These are phyloP conservation scores for Orientallactaga bullata DNA, from an alignment of 2,113 vertebrate species.

Conservation along the genomic window DNA sequence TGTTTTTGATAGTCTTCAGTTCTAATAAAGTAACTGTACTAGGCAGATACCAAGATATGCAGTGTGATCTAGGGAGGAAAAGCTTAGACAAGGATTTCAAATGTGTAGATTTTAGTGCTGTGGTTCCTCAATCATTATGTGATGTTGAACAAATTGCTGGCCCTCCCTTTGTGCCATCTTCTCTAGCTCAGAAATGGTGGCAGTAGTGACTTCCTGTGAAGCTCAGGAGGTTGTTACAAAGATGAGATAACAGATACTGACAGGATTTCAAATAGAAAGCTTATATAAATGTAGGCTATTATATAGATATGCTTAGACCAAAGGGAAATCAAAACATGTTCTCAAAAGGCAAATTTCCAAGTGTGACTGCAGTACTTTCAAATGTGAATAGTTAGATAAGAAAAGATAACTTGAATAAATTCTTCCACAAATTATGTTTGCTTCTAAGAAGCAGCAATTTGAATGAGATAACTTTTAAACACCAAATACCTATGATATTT, in stretches of 20 bases:
- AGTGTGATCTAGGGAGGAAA: background rate
- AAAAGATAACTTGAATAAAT: conserved; percentile 35
- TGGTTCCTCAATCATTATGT: background rate
- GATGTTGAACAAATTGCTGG: background rate
- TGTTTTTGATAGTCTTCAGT: background rate
- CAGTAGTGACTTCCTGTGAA: background rate
- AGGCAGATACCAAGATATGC: background rate
- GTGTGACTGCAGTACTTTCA: conserved; percentile 1
- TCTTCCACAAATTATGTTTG: background rate
- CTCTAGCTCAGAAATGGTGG: background rate
- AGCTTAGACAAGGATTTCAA: background rate
- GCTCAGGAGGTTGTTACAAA: background rate
- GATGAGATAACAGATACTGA: conserved; percentile 12
- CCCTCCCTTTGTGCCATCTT: background rate
- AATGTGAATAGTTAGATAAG: conserved; percentile 33
- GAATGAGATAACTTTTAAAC: conserved; percentile 18
- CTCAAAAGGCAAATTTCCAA: background rate
- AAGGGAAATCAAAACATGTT: conserved; percentile 33
- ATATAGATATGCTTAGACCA: conserved; percentile 16
- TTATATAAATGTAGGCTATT: conserved; percentile 4
- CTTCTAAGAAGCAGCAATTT: conserved; percentile 13
- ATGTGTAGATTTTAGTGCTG: background rate
- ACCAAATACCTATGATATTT: background rate
- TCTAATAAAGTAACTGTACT: background rate
- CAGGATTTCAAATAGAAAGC: conserved; percentile 31